Evolutionary conservation across 1,140 invertebrate genomes (phyloP).

Genomic region (Temnothorax longispinosus): DNA sequence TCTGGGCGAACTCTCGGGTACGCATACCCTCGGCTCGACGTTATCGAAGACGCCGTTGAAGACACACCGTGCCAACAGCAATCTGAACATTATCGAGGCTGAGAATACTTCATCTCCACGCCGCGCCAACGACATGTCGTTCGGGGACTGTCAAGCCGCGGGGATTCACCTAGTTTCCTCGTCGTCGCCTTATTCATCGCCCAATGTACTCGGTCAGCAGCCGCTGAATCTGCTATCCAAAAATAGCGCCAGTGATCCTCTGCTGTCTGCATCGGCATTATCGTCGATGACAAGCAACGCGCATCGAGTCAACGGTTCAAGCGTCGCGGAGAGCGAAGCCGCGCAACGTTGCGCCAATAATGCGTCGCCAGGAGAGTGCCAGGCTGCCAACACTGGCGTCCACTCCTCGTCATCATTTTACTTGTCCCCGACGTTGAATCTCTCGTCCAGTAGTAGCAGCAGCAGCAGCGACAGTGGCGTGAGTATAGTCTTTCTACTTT

Average conservation of each 20-base stretch:
- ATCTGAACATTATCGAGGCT: constrained; percentile 64
- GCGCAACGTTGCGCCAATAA: constrained; percentile 34
- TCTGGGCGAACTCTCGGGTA: constrained; percentile 72
- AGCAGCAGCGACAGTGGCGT: constrained; percentile 81
- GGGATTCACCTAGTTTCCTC: constrained; percentile 61
- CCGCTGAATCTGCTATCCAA: constrained; percentile 81
- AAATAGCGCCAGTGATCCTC: constrained; percentile 82
- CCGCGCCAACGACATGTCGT: constrained; percentile 65
- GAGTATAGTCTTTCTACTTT: constrained; percentile 60
- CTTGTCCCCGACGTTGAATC: constrained; percentile 69
- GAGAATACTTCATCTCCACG: constrained; percentile 49
- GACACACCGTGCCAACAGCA: constrained; percentile 68
- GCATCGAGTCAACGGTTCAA: constrained; percentile 18
- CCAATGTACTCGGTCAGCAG: constrained; percentile 77
- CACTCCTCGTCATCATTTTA: constrained; percentile 23
- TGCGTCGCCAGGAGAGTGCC: constrained; percentile 25
- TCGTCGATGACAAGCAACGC: not conserved
- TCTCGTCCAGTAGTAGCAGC: constrained; percentile 83
- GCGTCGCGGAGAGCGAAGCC: not conserved
- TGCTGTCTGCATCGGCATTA: constrained; percentile 14
- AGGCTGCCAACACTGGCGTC: constrained; percentile 76
- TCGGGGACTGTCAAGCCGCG: constrained; percentile 69
- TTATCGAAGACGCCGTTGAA: constrained; percentile 73
- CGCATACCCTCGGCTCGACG: constrained; percentile 73
- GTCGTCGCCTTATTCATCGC: constrained; percentile 76